A percentile compares a stretch with the other conserved stretches of the same genome.
Conservation (phyloP, 2,797 vertebrate genomes). For the Alectoris magna region DNA sequence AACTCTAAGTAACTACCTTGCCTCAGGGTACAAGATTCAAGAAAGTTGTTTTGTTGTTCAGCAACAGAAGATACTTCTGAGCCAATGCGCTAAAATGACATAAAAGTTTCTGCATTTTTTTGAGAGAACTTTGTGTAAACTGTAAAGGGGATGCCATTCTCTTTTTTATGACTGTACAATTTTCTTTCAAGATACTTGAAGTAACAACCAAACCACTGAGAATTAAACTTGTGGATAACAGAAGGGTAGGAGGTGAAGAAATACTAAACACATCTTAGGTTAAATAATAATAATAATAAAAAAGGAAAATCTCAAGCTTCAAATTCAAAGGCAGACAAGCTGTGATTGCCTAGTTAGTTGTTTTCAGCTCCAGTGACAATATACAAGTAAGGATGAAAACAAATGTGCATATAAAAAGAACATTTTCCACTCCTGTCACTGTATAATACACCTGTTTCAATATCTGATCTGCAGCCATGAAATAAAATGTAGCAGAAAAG, state of each 20-base stretch:
- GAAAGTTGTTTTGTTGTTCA: constrained; percentile 69
- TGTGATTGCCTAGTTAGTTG: neutral
- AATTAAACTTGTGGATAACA: constrained; percentile 30
- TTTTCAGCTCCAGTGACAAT: neutral
- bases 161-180: neutral
- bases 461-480: neutral
- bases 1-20: constrained; percentile 62
- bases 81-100: constrained; percentile 33
- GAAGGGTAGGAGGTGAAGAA: neutral
- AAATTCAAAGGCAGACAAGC: neutral
- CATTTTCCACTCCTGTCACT: neutral
- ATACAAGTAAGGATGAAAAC: neutral
- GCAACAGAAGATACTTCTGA: constrained; percentile 40
- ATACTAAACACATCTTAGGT: neutral
- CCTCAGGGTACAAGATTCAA: constrained; percentile 56
- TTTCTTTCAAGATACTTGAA: constrained; percentile 5
- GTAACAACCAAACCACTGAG: constrained; percentile 5
- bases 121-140: constrained; percentile 28
- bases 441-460: neutral
- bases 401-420: neutral
- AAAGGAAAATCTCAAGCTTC: constrained; percentile 2
- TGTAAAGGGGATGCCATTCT: neutral
- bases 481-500: neutral
- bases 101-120: constrained; percentile 27
- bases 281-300: constrained; percentile 7